Conservation (phyloP, 2,888 invertebrate species). For the Standfussiana lucernea region DNA sequence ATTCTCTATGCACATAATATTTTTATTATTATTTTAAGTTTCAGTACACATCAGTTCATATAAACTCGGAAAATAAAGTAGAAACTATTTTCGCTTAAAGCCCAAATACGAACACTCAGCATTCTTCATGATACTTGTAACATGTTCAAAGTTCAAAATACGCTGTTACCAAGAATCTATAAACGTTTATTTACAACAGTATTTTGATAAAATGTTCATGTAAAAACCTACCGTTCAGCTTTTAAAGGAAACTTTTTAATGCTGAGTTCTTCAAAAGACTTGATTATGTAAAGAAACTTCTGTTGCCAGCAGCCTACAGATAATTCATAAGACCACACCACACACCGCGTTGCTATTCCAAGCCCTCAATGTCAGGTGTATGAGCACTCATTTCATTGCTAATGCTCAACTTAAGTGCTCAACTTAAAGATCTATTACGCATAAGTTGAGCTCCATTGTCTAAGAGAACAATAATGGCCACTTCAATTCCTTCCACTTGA, state of each 20-base stretch:
- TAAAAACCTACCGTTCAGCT: background rate
- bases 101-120: too few relatives aligned
- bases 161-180: too few relatives aligned
- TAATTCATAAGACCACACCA: background rate
- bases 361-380: slow-evolving; percentile 40
- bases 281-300: background rate
- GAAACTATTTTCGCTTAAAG: too few relatives aligned
- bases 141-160: too few relatives aligned
- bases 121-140: too few relatives aligned
- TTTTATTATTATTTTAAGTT: too few relatives aligned
- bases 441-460: slow-evolving; percentile 44
- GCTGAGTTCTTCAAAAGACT: background rate
- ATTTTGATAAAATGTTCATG: background rate
- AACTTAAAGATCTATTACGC: slow-evolving; percentile 39
- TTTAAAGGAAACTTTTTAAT: background rate
- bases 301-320: background rate
- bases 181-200: too few relatives aligned
- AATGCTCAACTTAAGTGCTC: slow-evolving; percentile 36
- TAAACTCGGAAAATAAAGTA: too few relatives aligned
- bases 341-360: slow-evolving; percentile 23
- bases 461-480: slow-evolving; percentile 36
- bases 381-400: slow-evolving; percentile 40
- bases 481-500: slow-evolving; percentile 24
- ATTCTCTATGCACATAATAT: too few relatives aligned
- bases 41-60: too few relatives aligned